These are phyloP conservation scores for Characodon lateralis DNA, from an alignment of 2,797 vertebrate species.

Conservation along the genomic window DNA sequence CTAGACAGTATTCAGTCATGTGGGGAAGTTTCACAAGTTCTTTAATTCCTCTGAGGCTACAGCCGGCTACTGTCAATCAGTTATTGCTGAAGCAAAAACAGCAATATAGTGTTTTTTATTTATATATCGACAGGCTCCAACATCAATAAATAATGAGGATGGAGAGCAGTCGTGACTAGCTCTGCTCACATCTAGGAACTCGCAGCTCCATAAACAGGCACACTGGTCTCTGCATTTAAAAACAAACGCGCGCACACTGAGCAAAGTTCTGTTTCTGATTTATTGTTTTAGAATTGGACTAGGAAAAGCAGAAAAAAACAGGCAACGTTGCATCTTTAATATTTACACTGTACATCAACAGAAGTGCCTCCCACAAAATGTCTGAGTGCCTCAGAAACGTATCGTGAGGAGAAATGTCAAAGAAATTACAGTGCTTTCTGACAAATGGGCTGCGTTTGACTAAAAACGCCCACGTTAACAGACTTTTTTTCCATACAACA, in stretches of 20 bases:
- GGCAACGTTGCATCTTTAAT: background rate
- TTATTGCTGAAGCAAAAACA: slow-evolving; percentile 30
- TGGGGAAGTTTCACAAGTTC: slow-evolving; percentile 23
- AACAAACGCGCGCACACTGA: slow-evolving; percentile 5
- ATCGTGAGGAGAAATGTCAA: slow-evolving; percentile 28
- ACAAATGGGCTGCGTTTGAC: slow-evolving; percentile 44
- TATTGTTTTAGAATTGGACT: slow-evolving; percentile 22
- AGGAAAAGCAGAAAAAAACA: background rate
- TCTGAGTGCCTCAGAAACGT: slow-evolving; percentile 7
- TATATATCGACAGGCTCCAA: slow-evolving; percentile 69
- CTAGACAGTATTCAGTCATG: slow-evolving; percentile 31
- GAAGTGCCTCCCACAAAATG: slow-evolving; percentile 10
- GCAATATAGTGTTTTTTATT: slow-evolving; percentile 56
- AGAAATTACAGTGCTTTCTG: slow-evolving; percentile 16
- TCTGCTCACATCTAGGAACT: slow-evolving; percentile 43
- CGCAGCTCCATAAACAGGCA: slow-evolving; percentile 34
- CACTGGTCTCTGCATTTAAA: background rate
- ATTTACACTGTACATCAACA: background rate
- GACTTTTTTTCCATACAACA: slow-evolving; percentile 42
- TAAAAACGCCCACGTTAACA: slow-evolving; percentile 53
- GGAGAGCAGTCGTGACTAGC: slow-evolving; percentile 71
- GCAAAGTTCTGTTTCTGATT: slow-evolving; percentile 20
- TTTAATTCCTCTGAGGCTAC: slow-evolving; percentile 21
- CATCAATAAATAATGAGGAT: slow-evolving; percentile 76
- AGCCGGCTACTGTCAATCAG: slow-evolving; percentile 50